Evolutionary conservation across 2,888 invertebrate genomes (phyloP), one percentile per base, ranked within the genome.

Genomic region (Osmoderma eremita): DNA sequence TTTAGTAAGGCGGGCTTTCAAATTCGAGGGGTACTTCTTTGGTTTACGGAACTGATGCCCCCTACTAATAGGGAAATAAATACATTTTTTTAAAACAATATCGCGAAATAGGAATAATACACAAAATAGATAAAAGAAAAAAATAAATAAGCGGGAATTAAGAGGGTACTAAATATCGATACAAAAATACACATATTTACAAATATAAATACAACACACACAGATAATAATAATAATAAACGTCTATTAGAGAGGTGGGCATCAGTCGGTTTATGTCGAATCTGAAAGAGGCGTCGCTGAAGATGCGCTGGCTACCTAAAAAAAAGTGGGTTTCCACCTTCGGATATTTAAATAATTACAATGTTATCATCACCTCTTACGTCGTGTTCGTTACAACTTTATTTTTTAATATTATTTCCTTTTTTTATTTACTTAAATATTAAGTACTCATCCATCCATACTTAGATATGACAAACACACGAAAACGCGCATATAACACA

Each of bases 1-100:
- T 30, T 62, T 62, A 36, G 70, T 71, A 72, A 78, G 72, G 75
- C 76, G 54, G 72, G 77, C 77, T 75, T 72, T 71, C 69, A 65
- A 72, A 73, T 67, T 65, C 24, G 58, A 72, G 71, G 76, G 75
- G 77, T 78, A 78, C 78, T 77, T 81, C 82, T 82, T 82, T 82
- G 81, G 82, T 81, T 80, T 78, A 76, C 75, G 77, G 76, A 77
- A 77, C 68, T 75, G 71, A 72, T 70, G 73, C 73, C 71, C 70
- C 71, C 70, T 73, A 69, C 73, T 70, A 75, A 75, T 75, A 30
- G 30, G 6, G 30, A 30, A 30, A 30, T 30, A 30, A 30, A 30
- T 30, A 30, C 3, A 30, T 30, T 30, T 30, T 8, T 8, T 3
- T 3, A 6, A 30, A 30, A 30, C 30, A 5, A 30, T 30, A 71